These are phyloP conservation scores for Phoxinus dragarum DNA, from an alignment of 2,797 vertebrate genomes.

Conservation along the genomic window DNA sequence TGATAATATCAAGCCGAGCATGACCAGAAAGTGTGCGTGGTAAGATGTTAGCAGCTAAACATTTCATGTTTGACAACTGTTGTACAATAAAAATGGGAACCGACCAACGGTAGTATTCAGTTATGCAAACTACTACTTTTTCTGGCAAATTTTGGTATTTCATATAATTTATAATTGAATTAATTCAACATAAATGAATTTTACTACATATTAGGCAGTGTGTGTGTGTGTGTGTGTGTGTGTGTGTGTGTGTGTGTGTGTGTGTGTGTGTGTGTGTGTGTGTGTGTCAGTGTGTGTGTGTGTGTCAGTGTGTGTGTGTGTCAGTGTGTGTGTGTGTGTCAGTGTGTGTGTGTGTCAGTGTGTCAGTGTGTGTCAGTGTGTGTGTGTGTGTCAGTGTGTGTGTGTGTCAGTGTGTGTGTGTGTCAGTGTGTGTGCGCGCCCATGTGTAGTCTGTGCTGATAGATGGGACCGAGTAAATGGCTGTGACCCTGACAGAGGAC, in stretches of 20 bases:
- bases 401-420: conserved; percentile 10
- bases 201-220: neutral
- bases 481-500: conserved; percentile 54
- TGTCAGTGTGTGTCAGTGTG: conserved; percentile 8
- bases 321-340: neutral
- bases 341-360: neutral
- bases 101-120: neutral
- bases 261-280: conserved; percentile 15
- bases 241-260: conserved; percentile 6
- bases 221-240: conserved; percentile 4
- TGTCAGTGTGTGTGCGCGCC: neutral
- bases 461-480: conserved; percentile 44
- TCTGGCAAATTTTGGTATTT: neutral
- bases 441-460: conserved; percentile 44
- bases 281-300: neutral
- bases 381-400: conserved; percentile 1
- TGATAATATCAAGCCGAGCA: neutral
- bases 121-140: neutral
- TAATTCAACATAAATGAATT: too few relatives aligned
- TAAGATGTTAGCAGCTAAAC: neutral
- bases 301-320: conserved; percentile 8
- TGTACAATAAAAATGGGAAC: neutral
- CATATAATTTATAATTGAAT: neutral
- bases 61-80: neutral
- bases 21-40: neutral